These are phyloP conservation scores for Hirtodrosophila histrioides DNA, from an alignment of 2,888 invertebrate species.

Conservation along the genomic window DNA sequence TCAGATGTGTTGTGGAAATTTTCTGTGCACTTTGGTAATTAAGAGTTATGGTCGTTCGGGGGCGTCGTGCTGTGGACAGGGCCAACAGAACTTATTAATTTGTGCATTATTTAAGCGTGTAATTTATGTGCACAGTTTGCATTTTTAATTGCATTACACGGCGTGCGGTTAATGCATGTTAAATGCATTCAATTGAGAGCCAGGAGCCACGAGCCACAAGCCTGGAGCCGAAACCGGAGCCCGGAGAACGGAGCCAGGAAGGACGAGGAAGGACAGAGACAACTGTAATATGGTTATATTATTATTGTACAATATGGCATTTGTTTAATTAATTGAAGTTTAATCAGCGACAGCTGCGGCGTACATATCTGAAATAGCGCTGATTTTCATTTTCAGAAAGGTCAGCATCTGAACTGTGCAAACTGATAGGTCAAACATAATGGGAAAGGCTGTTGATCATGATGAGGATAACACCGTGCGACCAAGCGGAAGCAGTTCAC, in stretches of 20 bases:
- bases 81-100: constrained; percentile 73
- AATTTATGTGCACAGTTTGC: constrained; percentile 75
- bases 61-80: constrained; percentile 22
- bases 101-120: constrained; percentile 75
- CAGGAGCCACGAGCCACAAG: background rate
- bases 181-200: constrained; percentile 64
- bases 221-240: background rate
- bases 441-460: constrained; percentile 2
- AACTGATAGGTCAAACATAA: no score
- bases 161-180: constrained; percentile 74
- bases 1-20: constrained; percentile 33
- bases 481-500: constrained; percentile 7
- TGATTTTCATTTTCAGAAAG: constrained; percentile 15
- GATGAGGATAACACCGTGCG: constrained; percentile 6
- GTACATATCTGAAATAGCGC: constrained; percentile 4
- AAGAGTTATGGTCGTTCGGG: constrained; percentile 57
- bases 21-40: constrained; percentile 62
- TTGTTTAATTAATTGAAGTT: constrained; percentile 74
- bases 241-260: background rate
- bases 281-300: constrained; percentile 53
- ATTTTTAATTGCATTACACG: constrained; percentile 76
- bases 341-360: constrained; percentile 69
- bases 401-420: constrained; percentile 19
- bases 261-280: constrained; percentile 15
- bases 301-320: constrained; percentile 47